Evolutionary conservation across 1,140 invertebrate species (phyloP).

Genomic region (Mya arenaria): DNA sequence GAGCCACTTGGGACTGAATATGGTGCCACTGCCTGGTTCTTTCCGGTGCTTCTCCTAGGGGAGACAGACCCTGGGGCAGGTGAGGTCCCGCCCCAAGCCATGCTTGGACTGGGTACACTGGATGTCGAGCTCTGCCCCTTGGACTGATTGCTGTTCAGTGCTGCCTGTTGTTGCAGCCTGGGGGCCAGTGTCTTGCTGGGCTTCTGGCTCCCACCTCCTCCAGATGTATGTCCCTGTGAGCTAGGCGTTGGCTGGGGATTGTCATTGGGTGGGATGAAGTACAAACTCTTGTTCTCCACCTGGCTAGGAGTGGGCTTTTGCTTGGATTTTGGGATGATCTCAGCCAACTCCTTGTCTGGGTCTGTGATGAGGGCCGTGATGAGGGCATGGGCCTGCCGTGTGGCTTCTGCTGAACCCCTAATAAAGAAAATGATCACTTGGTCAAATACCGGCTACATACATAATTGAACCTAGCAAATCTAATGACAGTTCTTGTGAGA

Average conservation of each 20-base stretch:
- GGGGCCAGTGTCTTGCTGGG: slow-evolving; percentile 31
- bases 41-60: slow-evolving; percentile 1
- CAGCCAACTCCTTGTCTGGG: slow-evolving; percentile 94
- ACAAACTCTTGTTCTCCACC: slow-evolving; percentile 59
- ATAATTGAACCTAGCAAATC: not conserved
- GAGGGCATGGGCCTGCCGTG: slow-evolving; percentile 92
- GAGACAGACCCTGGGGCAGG: slow-evolving; percentile 74
- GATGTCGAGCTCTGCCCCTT: not conserved
- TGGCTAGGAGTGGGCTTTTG: slow-evolving; percentile 51
- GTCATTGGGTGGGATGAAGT: slow-evolving; percentile 71
- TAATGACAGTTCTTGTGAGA: no score
- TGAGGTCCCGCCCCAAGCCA: slow-evolving; percentile 86
- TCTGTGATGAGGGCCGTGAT: slow-evolving; percentile 95
- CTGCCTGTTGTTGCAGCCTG: slow-evolving; percentile 33
- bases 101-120: slow-evolving; percentile 83
- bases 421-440: slow-evolving; percentile 56
- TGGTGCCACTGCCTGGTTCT: not conserved
- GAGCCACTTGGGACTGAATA: slow-evolving; percentile 9
- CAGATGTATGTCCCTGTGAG: slow-evolving; percentile 14
- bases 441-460: not conserved
- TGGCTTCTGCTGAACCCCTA: slow-evolving; percentile 94
- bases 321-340: slow-evolving; percentile 89
- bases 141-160: slow-evolving; percentile 13
- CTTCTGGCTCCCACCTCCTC: slow-evolving; percentile 7
- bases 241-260: slow-evolving; percentile 73